A percentile compares a stretch with the other conserved stretches of the same genome.
These are phyloP conservation scores for Hymenopus coronatus DNA, from an alignment of 2,888 invertebrate genomes.

Conservation along the genomic window DNA sequence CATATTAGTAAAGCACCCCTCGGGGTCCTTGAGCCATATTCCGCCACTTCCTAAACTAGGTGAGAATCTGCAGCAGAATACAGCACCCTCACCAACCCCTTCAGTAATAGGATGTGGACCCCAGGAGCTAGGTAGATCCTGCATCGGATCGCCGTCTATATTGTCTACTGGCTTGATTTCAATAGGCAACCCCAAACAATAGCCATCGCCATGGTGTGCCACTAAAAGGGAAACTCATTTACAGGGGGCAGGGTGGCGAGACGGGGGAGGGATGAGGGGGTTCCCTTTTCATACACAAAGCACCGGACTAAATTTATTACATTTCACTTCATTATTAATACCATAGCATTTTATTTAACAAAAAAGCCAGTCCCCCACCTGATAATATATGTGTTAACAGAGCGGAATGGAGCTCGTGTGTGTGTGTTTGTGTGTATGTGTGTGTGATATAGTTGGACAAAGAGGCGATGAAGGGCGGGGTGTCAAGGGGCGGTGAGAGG, in stretches of 20 bases:
- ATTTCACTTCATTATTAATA: slow-evolving; percentile 22
- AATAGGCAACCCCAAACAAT: slow-evolving; percentile 10
- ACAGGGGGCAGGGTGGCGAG: neutral
- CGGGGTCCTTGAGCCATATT: neutral
- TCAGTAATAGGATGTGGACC: neutral
- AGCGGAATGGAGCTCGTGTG: neutral
- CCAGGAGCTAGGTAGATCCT: neutral
- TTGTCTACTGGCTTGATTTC: slow-evolving; percentile 19
- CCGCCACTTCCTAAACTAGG: neutral
- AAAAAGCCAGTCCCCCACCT: slow-evolving; percentile 1
- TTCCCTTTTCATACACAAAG: neutral
- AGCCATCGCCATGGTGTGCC: neutral
- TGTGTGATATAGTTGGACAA: slow-evolving; percentile 16
- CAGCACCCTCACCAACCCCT: neutral
- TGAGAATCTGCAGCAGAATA: neutral
- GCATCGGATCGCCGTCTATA: neutral
- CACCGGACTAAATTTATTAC: slow-evolving; percentile 15
- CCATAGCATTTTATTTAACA: slow-evolving; percentile 18
- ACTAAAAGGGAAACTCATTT: slow-evolving; percentile 21
- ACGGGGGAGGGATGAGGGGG: neutral
- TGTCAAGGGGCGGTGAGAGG: neutral
- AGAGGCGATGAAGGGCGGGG: neutral
- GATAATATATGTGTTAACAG: slow-evolving; percentile 22
- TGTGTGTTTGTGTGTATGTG: neutral
- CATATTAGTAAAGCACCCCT: neutral